phyloP scores from a whole-genome alignment of 2,797 vertebrate species.

The Propithecus perrieri region DNA sequence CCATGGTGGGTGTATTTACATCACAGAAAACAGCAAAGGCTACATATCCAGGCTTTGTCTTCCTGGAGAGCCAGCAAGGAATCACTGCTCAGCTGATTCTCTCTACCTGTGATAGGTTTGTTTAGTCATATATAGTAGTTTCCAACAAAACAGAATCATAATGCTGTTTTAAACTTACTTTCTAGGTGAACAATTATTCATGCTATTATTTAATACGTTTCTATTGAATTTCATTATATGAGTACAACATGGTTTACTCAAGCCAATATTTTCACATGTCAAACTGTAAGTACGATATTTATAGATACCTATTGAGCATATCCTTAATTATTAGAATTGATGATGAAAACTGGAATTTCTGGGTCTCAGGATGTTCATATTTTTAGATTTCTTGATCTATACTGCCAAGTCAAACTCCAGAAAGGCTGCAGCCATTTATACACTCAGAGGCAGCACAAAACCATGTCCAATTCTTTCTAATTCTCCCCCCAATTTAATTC shows the following conservation, averaged over 20 bases:
- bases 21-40: not conserved
- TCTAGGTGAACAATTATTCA: not conserved
- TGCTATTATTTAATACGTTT: not conserved
- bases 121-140: not conserved
- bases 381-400: not conserved
- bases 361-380: not conserved
- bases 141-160: not conserved
- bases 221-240: not conserved
- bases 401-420: not conserved
- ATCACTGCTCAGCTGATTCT: not conserved
- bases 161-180: not conserved
- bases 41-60: not conserved
- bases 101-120: not conserved
- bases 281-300: not conserved
- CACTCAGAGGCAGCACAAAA: not conserved
- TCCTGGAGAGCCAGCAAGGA: not conserved
- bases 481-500: not conserved
- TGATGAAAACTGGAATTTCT: not conserved
- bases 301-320: not conserved
- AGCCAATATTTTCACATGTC: not conserved
- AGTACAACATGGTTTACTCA: not conserved
- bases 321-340: not conserved
- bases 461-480: not conserved
- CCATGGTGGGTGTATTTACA: not conserved
- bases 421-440: not conserved